Evolutionary conservation across 2,113 vertebrate genomes (phyloP).

Genomic region (Entelurus aequoreus): DNA sequence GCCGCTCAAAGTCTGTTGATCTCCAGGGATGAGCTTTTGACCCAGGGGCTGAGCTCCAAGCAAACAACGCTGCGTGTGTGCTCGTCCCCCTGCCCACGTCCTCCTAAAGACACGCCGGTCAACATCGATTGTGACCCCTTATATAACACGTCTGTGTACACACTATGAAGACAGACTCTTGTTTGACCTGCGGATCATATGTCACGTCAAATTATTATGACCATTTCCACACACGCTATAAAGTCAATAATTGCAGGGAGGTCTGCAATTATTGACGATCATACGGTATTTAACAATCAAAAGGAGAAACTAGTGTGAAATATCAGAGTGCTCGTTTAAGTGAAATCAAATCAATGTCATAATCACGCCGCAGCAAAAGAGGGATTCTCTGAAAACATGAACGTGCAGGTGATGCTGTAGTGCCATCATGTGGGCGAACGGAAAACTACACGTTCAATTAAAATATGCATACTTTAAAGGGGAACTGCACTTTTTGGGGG

Average conservation of each 20-base stretch:
- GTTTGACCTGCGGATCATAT: too few species aligned
- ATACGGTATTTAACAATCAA: not conserved
- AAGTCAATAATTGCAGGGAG: too few species aligned
- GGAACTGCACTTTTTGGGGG: too few species aligned
- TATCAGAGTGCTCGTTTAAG: slow-evolving; percentile 48
- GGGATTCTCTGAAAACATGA: slow-evolving; percentile 14
- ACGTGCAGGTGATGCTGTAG: not conserved
- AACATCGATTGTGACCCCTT: slow-evolving; percentile 50
- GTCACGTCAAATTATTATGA: too few species aligned
- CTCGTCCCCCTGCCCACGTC: slow-evolving; percentile 2
- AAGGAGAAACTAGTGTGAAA: slow-evolving; percentile 27
- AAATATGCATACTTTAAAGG: not conserved
- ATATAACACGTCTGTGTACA: slow-evolving; percentile 5
- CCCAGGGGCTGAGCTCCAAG: slow-evolving; percentile 37
- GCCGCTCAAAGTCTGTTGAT: slow-evolving; percentile 61
- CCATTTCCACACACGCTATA: too few species aligned
- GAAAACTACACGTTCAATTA: not conserved
- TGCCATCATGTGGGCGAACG: slow-evolving; percentile 46
- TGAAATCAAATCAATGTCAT: slow-evolving; percentile 35
- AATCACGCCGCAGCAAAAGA: slow-evolving; percentile 42
- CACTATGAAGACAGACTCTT: too few species aligned
- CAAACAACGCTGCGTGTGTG: slow-evolving; percentile 46
- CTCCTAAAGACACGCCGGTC: slow-evolving; percentile 20
- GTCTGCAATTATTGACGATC: not conserved
- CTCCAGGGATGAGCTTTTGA: slow-evolving; percentile 47